A percentile compares a stretch with the other conserved stretches of the same genome.
Evolutionary conservation across 2,113 vertebrate species (phyloP).

Genomic region (Phocoena sinus): DNA sequence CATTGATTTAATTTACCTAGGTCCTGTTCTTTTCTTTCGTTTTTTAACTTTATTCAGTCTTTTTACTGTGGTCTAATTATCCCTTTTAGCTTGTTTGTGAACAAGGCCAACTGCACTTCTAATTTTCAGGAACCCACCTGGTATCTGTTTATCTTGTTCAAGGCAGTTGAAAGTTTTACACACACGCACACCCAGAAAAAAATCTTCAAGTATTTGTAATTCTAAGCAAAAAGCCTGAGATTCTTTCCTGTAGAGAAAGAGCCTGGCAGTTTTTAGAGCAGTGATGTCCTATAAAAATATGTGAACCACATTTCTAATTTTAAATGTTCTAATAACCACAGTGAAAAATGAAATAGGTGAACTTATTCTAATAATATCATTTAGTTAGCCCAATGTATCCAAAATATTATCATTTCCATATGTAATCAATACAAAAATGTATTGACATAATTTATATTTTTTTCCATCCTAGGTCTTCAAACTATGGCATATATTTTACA

Average conservation of each 20-base stretch:
- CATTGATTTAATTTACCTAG: not conserved
- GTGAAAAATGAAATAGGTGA: not conserved
- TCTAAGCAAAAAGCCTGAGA: not conserved
- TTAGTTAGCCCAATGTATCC: not conserved
- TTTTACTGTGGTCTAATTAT: not conserved
- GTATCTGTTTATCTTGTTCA: not conserved
- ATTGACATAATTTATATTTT: not conserved
- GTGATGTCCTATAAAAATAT: not conserved
- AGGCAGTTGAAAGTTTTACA: not conserved
- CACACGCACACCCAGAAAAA: not conserved
- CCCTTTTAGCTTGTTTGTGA: not conserved
- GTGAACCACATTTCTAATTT: not conserved
- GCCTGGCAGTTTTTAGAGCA: not conserved
- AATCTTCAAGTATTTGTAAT: not conserved
- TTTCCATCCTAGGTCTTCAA: not conserved
- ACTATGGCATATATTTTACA: not conserved
- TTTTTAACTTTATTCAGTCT: not conserved
- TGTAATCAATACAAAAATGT: not conserved
- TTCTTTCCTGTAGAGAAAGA: not conserved
- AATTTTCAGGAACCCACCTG: not conserved
- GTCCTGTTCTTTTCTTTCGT: not conserved
- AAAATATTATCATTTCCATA: conserved; percentile 5
- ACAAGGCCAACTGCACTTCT: not conserved
- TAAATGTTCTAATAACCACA: not conserved
- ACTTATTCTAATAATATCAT: not conserved